These are phyloP conservation scores for Bolinopsis microptera DNA, from an alignment of 37 sponge, comb jelly and placozoan genomes.

Conservation along the genomic window DNA sequence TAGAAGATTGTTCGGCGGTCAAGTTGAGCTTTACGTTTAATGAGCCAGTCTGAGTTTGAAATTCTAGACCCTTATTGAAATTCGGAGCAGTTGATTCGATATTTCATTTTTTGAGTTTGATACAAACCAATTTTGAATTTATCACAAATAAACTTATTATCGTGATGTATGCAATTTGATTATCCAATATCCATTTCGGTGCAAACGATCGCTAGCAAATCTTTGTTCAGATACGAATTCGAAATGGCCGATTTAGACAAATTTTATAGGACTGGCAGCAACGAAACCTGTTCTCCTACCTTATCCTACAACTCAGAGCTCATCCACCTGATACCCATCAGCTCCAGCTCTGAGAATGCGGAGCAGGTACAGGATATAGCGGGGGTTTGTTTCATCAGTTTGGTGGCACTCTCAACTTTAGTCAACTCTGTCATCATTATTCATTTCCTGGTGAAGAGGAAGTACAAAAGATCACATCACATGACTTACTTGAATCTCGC, in stretches of 20 bases:
- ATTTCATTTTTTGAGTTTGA: no score
- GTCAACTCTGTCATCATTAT: background rate
- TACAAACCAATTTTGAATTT: no score
- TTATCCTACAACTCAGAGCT: background rate
- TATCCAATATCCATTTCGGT: no score
- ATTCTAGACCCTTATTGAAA: background rate
- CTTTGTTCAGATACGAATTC: no score
- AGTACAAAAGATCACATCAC: background rate
- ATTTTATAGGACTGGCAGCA: background rate
- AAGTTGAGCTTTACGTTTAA: background rate
- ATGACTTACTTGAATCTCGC: slow-evolving; percentile 24
- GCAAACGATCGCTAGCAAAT: no score
- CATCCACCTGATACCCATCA: background rate
- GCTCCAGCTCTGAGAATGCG: background rate
- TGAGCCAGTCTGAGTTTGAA: background rate
- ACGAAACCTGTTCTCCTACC: no score
- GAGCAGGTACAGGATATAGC: background rate
- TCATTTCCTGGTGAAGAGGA: background rate
- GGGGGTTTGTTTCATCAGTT: background rate
- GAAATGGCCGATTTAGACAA: background rate
- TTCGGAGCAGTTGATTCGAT: no score
- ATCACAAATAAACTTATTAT: no score
- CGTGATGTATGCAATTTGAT: no score
- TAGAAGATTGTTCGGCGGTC: no score
- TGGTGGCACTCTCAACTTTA: background rate